A percentile compares a stretch with the other conserved stretches of the same genome.
Evolutionary conservation across 1,140 invertebrate genomes (phyloP).

Genomic region (Conus betulinus): DNA sequence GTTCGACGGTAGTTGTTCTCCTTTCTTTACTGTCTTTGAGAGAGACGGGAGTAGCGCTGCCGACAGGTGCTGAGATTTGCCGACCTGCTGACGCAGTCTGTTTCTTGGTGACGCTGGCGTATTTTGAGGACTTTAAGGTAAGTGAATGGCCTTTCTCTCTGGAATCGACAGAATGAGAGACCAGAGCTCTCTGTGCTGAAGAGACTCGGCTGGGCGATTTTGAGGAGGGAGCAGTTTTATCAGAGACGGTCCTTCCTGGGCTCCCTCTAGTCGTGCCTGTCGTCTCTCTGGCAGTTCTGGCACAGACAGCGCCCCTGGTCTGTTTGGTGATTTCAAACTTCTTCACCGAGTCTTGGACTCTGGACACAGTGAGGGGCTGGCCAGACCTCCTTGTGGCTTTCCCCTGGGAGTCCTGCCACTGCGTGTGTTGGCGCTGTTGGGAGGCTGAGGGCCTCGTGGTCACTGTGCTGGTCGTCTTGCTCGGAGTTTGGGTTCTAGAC

Average conservation of each 20-base stretch:
- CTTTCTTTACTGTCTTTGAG: background rate
- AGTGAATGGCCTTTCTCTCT: background rate
- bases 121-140: background rate
- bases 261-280: background rate
- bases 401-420: background rate
- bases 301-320: slow-evolving; percentile 7
- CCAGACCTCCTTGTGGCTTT: background rate
- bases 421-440: slow-evolving; percentile 5
- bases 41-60: background rate
- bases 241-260: background rate
- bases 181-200: background rate
- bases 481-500: background rate
- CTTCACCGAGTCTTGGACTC: slow-evolving; percentile 26
- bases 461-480: background rate
- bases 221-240: background rate
- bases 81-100: background rate
- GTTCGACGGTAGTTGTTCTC: background rate
- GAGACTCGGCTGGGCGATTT: background rate
- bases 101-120: too few relatives aligned
- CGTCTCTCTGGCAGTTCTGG: background rate
- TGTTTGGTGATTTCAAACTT: slow-evolving; percentile 25
- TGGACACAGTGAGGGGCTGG: slow-evolving; percentile 4
- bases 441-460: slow-evolving; percentile 18
- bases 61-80: background rate
- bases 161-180: background rate